Evolutionary conservation across 2,113 vertebrate genomes (phyloP), one percentile per base, ranked within the genome.

Genomic region (Syngnathus typhle): DNA sequence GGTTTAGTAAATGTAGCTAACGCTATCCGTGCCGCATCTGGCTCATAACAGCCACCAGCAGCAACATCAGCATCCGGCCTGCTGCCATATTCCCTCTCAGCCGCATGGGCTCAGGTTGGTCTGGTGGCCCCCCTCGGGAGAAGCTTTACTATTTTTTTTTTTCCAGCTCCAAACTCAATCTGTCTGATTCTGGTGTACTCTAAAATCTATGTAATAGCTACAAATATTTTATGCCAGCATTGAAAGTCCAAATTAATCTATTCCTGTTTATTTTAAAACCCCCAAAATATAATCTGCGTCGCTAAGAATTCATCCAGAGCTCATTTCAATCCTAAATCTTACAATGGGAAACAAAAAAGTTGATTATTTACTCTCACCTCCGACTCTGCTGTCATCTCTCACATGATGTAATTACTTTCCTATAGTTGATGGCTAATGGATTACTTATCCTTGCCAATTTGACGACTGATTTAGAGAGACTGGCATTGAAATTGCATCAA

Each of bases 1-100:
- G 44, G 13, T 60, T 18, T 60, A 36, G 60, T 23, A 21, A 41
- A 21, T 61, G 38, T 61, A 36, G 70, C 80, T 80, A 76, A 58
- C 71, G 85, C 76, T 84, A 78, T 73, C 74, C 74, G 68, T 75
- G 85, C 68, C 84, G 83, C 89, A 89, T 88, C 89, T 91, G 90
- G 82, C 81, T 84, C 84, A 81, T 81, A 15, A 43, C n/a, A 10
- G 19, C 37, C 38, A 39, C 36, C 39, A 43, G n/a, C n/a, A 41
- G 11, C 13, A 27, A 12, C 76, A 81, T 55, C 64, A 59, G 70
- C 76, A 81, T 68, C 71, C 66, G 77, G 69, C 68, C 68, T 64
- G 65, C 70, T 23, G 75, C 82, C 84, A 86, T 75, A 78, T 68
- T 66, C 78, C 64, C 47, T 72, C 71, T 73, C 65, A 44, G 55